Evolutionary conservation across 2,888 invertebrate species (phyloP), one percentile per base, ranked within the genome.

Genomic region (Caenorhabditis zanzibari): DNA sequence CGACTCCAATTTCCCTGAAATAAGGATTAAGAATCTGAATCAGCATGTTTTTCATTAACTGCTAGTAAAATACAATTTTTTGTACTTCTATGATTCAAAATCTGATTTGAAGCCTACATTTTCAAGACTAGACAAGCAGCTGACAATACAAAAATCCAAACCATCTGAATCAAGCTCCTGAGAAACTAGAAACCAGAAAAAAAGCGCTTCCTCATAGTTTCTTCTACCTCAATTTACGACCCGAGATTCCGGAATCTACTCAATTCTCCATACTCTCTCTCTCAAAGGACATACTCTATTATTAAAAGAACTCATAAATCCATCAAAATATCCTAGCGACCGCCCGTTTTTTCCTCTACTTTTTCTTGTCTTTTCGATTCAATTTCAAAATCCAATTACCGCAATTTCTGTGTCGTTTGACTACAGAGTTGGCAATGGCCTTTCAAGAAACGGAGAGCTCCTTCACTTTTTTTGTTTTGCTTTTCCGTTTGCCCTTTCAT

Each of bases 351-450:
- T 28, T 19, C 41, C 44, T 58, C 58, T 12, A n/a, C 64, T 41
- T 59, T 52, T 76, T 35, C 52, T 38, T 16, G 49, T 28, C 49
- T 26, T 68, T 61, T 41, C 35, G 56, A 32, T 52, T 52, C 74
- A 35, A 61, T 59, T 69, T 74, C 74, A 26, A 76, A 72, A 56
- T 81, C 54, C 81, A 73, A 73, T 82, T 77, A 79, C 72, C 56
- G 35, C 76, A 61, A 66, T 44, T 64, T 81, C 44, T 58, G 28
- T 47, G n/a, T 64, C 28, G 52, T 28, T 49, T 38, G 26, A 26
- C 24, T 54, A 14, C 26, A 14, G 54, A 12, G 32, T 32, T 24
- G 19, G 26, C 14, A 47, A 16, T 63, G 41, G 5, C n/a, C 49
- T 52, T 32, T 14, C 44, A 44, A 61, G 24, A 28, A 58, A 38